phyloP scores from a whole-genome alignment of 2,797 vertebrate species.

The Serranus cabrilla region DNA sequence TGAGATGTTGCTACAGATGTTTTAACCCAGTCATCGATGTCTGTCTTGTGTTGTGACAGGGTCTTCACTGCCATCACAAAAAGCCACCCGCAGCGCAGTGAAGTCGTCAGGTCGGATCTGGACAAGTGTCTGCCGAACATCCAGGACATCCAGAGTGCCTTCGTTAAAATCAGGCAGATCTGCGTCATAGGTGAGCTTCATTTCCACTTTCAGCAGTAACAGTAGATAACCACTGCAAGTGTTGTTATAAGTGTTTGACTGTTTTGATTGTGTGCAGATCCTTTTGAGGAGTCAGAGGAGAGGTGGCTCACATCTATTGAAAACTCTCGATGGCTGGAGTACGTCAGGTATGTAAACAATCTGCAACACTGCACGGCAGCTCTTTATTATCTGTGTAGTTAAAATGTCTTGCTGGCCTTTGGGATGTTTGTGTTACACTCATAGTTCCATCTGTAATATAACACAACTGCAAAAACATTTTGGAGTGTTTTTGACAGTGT shows the following conservation, averaged over 20 bases:
- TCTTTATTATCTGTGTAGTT: background rate
- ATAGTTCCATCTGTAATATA: background rate
- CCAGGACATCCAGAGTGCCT: slow-evolving; percentile 93
- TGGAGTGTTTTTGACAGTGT: background rate
- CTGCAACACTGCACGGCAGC: background rate
- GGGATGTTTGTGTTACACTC: background rate
- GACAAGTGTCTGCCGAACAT: slow-evolving; percentile 92
- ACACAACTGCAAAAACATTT: background rate
- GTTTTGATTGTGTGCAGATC: slow-evolving; percentile 83
- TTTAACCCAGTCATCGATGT: background rate
- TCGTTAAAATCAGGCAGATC: slow-evolving; percentile 92
- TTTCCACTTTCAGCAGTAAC: background rate
- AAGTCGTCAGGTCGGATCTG: slow-evolving; percentile 90
- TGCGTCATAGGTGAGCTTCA: slow-evolving; percentile 92
- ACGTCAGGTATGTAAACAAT: slow-evolving; percentile 89
- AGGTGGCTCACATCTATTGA: slow-evolving; percentile 95
- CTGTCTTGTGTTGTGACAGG: slow-evolving; percentile 77
- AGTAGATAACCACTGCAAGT: background rate
- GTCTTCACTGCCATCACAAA: slow-evolving; percentile 93
- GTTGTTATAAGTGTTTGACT: slow-evolving; percentile 23
- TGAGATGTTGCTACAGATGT: background rate
- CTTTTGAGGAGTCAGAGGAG: slow-evolving; percentile 97
- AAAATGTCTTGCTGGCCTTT: background rate
- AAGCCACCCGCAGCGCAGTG: slow-evolving; percentile 94
- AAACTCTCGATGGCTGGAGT: slow-evolving; percentile 94